A percentile compares a stretch with the other conserved stretches of the same genome.
Conservation (phyloP, 2,113 vertebrate species). For the Girardinichthys multiradiatus region DNA sequence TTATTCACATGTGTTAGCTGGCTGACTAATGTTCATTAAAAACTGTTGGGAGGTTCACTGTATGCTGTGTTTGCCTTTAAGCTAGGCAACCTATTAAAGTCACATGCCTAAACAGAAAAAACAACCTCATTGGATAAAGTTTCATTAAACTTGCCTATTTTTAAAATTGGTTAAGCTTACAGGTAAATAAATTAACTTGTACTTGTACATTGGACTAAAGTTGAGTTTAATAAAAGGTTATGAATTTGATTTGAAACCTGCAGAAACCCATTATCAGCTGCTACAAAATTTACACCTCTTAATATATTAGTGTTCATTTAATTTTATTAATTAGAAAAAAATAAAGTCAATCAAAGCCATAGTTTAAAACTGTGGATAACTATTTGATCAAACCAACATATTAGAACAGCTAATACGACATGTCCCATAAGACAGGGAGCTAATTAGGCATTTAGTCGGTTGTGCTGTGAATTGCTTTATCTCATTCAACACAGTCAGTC, state of each 20-base stretch:
- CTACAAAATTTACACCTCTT: too few species aligned
- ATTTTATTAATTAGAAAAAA: too few species aligned
- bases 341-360: background rate
- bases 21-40: background rate
- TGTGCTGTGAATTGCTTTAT: slow-evolving; percentile 31
- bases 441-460: slow-evolving; percentile 50
- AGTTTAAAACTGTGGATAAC: slow-evolving; percentile 24
- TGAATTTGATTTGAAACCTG: background rate
- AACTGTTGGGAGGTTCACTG: background rate
- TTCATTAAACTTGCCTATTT: background rate
- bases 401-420: slow-evolving; percentile 4
- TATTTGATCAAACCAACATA: slow-evolving; percentile 22
- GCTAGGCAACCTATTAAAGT: background rate
- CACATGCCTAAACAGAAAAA: background rate
- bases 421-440: slow-evolving; percentile 36
- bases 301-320: background rate
- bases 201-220: background rate
- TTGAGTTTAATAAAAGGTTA: background rate
- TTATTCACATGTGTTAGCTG: background rate
- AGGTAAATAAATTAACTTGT: background rate
- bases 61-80: too few species aligned
- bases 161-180: background rate
- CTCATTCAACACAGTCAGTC: slow-evolving; percentile 51
- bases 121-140: background rate
- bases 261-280: background rate